Base-by-base conservation (phyloP, 2,113 vertebrate species). In the Mesitornis unicolor region DNA sequence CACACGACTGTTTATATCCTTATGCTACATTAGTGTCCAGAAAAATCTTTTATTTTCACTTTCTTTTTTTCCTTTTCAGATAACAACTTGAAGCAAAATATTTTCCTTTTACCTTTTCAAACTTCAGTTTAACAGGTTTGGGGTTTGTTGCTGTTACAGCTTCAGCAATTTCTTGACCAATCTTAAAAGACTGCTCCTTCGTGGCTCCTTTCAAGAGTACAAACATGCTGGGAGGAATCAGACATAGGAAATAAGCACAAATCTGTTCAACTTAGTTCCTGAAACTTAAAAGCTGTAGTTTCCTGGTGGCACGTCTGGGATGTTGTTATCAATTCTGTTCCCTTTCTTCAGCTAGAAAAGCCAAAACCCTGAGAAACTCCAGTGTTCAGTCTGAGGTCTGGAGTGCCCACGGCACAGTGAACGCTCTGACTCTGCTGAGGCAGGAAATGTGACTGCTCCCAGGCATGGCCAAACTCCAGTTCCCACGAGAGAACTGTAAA, bases 121-220 rank as follows among this genome's bases (percentile, higher is more conserved):
- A 99, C 97, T 99, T 99, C 79, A 99, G 95, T 93, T 99, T 99
- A 90, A 99, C 98, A 15, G 99, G 99, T 81, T 99, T 99, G 53
- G 99, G 99, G 96, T 99, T 99, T 95, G 99, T 99, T 74, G 99
- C 99, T 22, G 99, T 99, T 96, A 99, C 99, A 20, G 99, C 99
- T 97, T 99, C 99, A 19, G 99, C 99, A 84, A 99, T 99, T 98
- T 99, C 99, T 76, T 99, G 98, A 56, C 99, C 99, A 82, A 99
- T 99, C 97, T 98, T 99, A 92, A 99, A 99, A 86, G 99, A 99
- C 95, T 99, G 99, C 89, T 99, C 99, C 95, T 99, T 99, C 16
- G 99, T 99, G 88, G 99, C 99, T 97, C 99, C 99, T 97, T 99
- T 99, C 96, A 99, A 98, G 83, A 99, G 97, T 63, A 99, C 99